Evolutionary conservation across 2,797 vertebrate genomes (phyloP).

Genomic region (Pelochelys cantorii): DNA sequence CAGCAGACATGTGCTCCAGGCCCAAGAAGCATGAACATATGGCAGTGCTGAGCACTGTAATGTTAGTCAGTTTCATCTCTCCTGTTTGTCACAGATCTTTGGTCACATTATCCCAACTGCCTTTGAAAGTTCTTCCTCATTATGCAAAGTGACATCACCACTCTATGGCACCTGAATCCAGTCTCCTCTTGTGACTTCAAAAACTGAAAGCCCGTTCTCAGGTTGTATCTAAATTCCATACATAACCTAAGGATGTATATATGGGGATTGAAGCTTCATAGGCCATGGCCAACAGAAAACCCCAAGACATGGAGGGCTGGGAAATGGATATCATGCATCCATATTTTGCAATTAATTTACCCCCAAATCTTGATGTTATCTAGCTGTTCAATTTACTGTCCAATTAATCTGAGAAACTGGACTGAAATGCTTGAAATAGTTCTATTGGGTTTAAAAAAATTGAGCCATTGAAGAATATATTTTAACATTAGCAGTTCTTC

Average conservation of each 20-base stretch:
- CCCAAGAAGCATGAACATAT: constrained; percentile 9
- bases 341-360: constrained; percentile 59
- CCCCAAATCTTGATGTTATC: constrained; percentile 62
- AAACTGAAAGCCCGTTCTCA: constrained; percentile 13
- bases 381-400: constrained; percentile 66
- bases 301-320: constrained; percentile 36
- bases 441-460: constrained; percentile 3
- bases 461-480: constrained; percentile 48
- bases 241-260: background rate
- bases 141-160: background rate
- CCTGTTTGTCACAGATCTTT: constrained; percentile 30
- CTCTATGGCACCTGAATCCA: constrained; percentile 3
- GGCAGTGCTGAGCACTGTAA: constrained; percentile 41
- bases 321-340: constrained; percentile 72
- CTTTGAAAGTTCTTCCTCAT: background rate
- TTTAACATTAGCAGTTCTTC: constrained; percentile 70
- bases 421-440: constrained; percentile 57
- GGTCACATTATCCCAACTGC: fast-evolving
- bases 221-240: background rate
- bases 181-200: background rate
- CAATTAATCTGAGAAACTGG: constrained; percentile 60
- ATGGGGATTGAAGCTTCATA: background rate
- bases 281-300: constrained; percentile 50
- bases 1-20: constrained; percentile 62
- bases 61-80: background rate